These are phyloP conservation scores for Mythimna pallens DNA, from an alignment of 2,888 invertebrate species.

Conservation along the genomic window DNA sequence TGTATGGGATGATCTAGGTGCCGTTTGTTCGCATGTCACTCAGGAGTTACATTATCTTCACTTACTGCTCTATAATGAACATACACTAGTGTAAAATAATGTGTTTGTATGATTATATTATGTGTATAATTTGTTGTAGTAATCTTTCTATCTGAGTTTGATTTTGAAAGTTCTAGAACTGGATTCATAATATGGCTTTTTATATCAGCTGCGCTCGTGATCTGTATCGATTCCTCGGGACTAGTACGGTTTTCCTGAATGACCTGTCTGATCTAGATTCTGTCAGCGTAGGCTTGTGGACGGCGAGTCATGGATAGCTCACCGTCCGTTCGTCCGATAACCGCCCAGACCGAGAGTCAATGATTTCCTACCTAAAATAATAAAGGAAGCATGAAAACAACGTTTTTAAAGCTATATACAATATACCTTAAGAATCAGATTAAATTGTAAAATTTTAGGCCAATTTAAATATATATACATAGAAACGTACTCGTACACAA, in stretches of 20 bases:
- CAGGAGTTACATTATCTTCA: slow-evolving; percentile 32
- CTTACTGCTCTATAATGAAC: slow-evolving; percentile 15
- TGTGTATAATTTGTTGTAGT: not conserved
- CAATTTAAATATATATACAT: not conserved
- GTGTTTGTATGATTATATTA: slow-evolving; percentile 8
- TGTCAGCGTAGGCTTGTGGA: too few relatives aligned
- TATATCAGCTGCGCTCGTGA: too few relatives aligned
- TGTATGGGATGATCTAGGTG: slow-evolving; percentile 48
- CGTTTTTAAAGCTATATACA: too few relatives aligned
- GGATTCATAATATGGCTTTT: too few relatives aligned
- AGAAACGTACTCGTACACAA: slow-evolving; percentile 8
- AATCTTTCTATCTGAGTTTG: not conserved
- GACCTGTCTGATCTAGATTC: too few relatives aligned
- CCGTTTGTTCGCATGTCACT: slow-evolving; percentile 39
- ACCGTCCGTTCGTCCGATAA: too few relatives aligned
- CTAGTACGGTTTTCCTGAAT: too few relatives aligned
- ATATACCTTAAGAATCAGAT: not conserved
- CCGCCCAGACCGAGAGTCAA: too few relatives aligned
- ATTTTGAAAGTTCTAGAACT: not conserved
- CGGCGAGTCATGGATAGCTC: too few relatives aligned
- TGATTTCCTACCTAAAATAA: too few relatives aligned
- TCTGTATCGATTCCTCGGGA: too few relatives aligned
- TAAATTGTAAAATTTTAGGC: slow-evolving; percentile 13
- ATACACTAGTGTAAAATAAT: not conserved
- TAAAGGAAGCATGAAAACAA: not conserved